phyloP scores from a whole-genome alignment of 2,888 invertebrate species.

The Lacanobia wlatinum region DNA sequence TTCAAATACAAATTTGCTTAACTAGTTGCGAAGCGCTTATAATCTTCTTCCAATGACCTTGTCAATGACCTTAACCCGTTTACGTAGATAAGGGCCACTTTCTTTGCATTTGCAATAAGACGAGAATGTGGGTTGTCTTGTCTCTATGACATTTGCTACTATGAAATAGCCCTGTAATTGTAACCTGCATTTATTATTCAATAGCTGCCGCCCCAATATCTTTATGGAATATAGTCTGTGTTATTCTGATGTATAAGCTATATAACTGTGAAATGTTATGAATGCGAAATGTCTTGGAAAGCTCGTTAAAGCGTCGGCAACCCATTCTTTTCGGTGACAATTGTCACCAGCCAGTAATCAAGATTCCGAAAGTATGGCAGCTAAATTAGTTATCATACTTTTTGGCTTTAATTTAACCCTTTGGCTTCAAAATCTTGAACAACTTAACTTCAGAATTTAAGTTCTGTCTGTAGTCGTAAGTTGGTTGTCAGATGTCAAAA shows the following conservation, averaged over 20 bases:
- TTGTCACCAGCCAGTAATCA: background rate
- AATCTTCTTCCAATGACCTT: conserved; percentile 8
- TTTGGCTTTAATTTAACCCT: no score
- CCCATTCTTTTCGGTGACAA: background rate
- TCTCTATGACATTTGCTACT: conserved; percentile 9
- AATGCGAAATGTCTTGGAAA: background rate
- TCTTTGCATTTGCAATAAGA: background rate
- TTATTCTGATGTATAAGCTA: no score
- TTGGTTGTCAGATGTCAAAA: background rate
- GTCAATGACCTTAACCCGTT: conserved; percentile 17
- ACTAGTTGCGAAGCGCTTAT: conserved; percentile 13
- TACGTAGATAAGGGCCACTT: conserved; percentile 2
- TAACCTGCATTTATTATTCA: conserved; percentile 1
- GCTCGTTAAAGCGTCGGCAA: background rate
- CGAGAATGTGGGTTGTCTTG: no score
- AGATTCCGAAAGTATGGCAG: no score
- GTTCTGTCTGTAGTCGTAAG: background rate
- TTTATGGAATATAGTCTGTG: no score
- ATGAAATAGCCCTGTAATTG: background rate
- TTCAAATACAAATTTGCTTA: conserved; percentile 26
- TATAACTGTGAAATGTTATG: no score
- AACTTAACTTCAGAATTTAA: background rate
- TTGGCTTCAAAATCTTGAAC: no score
- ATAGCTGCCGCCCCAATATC: no score
- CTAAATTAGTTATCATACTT: background rate